Percentiles rank a stretch among this genome's conserved stretches.
Evolutionary conservation across 2,888 invertebrate species (phyloP).

Genomic region (Linnaemya vulpina): DNA sequence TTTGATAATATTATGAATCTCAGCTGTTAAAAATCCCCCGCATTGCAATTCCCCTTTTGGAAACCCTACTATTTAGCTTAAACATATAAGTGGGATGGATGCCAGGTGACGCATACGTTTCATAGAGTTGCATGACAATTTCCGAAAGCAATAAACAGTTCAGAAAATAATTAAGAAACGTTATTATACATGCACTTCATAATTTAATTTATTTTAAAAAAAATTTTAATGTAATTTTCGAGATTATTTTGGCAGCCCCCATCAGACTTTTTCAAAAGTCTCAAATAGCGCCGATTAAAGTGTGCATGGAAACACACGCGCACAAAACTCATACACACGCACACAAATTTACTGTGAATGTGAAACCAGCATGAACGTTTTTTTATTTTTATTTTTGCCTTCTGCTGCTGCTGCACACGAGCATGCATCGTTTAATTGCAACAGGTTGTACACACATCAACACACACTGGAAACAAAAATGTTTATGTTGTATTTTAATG

Average conservation of each 20-base stretch:
- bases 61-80: too few relatives aligned
- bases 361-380: not conserved
- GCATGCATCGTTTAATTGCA: conserved; percentile 40
- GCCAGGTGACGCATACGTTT: too few relatives aligned
- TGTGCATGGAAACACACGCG: not conserved
- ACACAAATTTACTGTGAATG: conserved; percentile 7
- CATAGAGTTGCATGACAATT: too few relatives aligned
- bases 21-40: too few relatives aligned
- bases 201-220: too few relatives aligned
- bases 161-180: too few relatives aligned
- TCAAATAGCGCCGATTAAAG: not conserved
- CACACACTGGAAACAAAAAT: conserved; percentile 1
- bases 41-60: too few relatives aligned
- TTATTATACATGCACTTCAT: too few relatives aligned
- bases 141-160: too few relatives aligned
- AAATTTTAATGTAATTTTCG: too few relatives aligned
- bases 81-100: too few relatives aligned
- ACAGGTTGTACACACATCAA: conserved; percentile 53
- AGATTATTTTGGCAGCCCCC: not conserved
- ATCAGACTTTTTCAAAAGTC: not conserved
- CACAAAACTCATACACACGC: not conserved
- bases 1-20: too few relatives aligned
- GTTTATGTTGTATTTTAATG: conserved; percentile 13
- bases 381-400: not conserved
- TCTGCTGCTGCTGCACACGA: not conserved